Base-by-base conservation (phyloP, 2,888 invertebrate genomes). In the Carabus problematicus region DNA sequence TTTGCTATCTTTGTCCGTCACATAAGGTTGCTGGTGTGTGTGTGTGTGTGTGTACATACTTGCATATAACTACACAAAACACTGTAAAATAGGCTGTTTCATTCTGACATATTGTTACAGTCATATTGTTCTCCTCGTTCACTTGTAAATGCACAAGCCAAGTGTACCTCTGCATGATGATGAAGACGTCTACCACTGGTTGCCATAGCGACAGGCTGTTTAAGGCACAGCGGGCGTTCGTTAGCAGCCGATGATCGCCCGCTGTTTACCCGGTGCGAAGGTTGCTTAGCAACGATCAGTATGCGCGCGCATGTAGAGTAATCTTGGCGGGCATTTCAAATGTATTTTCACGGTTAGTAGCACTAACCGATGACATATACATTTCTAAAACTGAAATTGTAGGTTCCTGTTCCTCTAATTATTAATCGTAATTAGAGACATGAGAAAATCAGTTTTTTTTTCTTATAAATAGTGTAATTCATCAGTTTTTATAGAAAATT, bases 141-240 rank as follows among this genome's bases (percentile, higher is more conserved):
- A 52, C 78, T 77, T 77, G 78, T 79, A 79, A 77, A 70, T 72
- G 73, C 72, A 72, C 71, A 70, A 73, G 72, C 71, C 70, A 72
- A 64, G 71, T 73, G 75, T 76, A 77, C 79, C 77, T 79, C 78
- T 79, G 78, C 79, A 41, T 54, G 19, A 78, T 78, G 80, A 81
- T 81, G 79, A 80, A 81, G 80, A 80, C 78, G 79, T 81, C 79
- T 79, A 78, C 77, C 77, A 75, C 76, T 75, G 77, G 79, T 78
- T 78, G 77, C 76, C 77, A 75, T 77, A 79, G 79, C 77, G 81
- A 79, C 80, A 80, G 79, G 80, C 79, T 80, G 80, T 78, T 79
- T 77, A 74, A 77, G 76, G 72, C 77, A 70, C 78, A 77, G 77
- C 77, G 75, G 77, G 78, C 74, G 75, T 74, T 75, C 77, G 72